Base-by-base conservation (phyloP, 2,113 vertebrate genomes). In the Pelvicachromis taeniatus region DNA sequence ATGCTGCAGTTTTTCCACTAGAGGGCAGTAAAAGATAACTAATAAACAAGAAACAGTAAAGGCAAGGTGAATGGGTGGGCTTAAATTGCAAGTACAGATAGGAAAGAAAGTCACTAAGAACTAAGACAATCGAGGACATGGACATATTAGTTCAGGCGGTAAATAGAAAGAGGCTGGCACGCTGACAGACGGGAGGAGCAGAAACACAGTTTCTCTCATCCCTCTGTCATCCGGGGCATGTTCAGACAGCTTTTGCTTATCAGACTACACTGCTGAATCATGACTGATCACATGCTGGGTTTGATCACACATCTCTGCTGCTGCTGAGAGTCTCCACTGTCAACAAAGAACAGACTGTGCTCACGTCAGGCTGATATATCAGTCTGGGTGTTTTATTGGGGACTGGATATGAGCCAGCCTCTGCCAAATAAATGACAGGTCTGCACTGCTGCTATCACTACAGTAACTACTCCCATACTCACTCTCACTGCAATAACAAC, bases 331-430 rank as follows among this genome's bases (percentile, higher is more conserved):
- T 19, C 80, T 85, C 63, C 73, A 75, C 54, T 84, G 82, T 86
- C 92, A 94, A 86, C 77, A 94, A 78, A 88, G 88, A 92, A 95
- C 88, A 90, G 13, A 29, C 80, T 90, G 90, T 91, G 78, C 88
- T 87, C 68, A 55, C 38, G 48, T 85, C 87, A 81, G 80, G 31
- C 29, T 83, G 29, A 85, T 83, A 48, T 40, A 59, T 85, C 48
- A 77, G 63, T 33, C 61, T 33, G 12, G 33, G 55, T 7, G 16
- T 78, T 85, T 83, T 70, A 61, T 52, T 85, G 77, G 63, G 85
- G 23, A 50, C 23, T 50, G 68, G 40, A 73, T 50, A 26, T 50
- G 21, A 45, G 63, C 42, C 68, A 73, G 42, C 42, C 31, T 63
- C 59, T 35, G 59, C 9, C 13, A 4, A 68, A 1, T 21, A 16